A percentile compares a stretch with the other conserved stretches of the same genome.
phyloP scores from a whole-genome alignment of 2,797 vertebrate genomes.

The Anabacerthia variegaticeps region DNA sequence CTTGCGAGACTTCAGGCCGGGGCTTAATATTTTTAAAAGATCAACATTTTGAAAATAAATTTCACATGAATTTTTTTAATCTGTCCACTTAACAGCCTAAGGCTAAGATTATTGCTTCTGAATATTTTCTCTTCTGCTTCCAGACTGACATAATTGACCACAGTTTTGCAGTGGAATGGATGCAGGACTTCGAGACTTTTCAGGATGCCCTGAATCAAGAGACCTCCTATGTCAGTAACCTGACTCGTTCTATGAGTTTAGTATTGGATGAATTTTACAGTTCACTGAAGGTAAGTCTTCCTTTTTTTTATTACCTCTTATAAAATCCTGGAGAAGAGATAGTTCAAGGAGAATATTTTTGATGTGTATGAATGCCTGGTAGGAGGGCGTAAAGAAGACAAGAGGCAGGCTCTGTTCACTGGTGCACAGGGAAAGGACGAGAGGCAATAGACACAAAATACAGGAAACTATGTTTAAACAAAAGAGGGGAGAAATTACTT shows the following conservation, averaged over 20 bases:
- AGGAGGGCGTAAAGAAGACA: neutral
- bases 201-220: conserved; percentile 96
- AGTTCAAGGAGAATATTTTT: neutral
- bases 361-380: neutral
- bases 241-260: conserved; percentile 97
- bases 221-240: conserved; percentile 91
- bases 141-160: conserved; percentile 97
- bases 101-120: neutral
- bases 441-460: neutral
- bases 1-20: neutral
- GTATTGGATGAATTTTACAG: conserved; percentile 96
- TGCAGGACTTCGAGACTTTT: conserved; percentile 96
- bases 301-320: neutral
- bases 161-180: conserved; percentile 96
- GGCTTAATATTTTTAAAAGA: neutral
- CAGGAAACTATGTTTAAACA: neutral
- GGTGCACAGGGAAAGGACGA: neutral
- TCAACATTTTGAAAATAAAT: neutral
- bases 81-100: neutral
- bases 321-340: neutral
- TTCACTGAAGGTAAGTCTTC: conserved; percentile 79
- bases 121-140: neutral
- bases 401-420: neutral
- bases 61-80: neutral
- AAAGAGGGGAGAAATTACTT: neutral